phyloP scores from a whole-genome alignment of 2,888 invertebrate species.

The Cosmopolites sordidus region DNA sequence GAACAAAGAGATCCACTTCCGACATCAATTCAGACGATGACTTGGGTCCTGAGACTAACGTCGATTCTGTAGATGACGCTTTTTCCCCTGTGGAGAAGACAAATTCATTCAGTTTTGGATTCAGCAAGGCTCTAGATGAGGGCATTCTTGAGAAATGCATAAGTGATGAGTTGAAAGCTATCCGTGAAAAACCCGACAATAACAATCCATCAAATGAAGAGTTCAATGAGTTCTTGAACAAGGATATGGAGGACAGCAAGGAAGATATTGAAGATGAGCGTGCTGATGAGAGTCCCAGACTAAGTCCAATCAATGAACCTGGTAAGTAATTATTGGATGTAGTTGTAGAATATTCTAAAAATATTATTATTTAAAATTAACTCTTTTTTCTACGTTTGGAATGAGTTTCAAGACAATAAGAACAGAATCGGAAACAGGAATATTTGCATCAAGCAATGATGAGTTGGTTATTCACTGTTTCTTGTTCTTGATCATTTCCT shows the following conservation, averaged over 20 bases:
- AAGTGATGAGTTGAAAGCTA: conserved; percentile 28
- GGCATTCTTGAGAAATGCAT: conserved; percentile 28
- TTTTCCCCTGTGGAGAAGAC: conserved; percentile 42
- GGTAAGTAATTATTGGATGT: too few species aligned
- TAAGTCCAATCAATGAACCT: conserved; percentile 51
- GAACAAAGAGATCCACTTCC: conserved; percentile 33
- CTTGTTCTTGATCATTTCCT: too few species aligned
- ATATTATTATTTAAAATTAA: too few species aligned
- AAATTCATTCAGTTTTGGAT: conserved; percentile 42
- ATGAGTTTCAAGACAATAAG: too few species aligned
- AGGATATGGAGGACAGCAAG: conserved; percentile 22
- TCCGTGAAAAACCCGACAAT: conserved; percentile 32
- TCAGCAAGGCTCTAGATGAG: conserved; percentile 18
- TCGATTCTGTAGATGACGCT: conserved; percentile 59
- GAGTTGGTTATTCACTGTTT: too few species aligned
- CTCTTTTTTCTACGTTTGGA: too few species aligned
- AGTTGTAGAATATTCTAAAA: too few species aligned
- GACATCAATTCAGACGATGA: conserved; percentile 52
- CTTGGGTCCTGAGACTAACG: conserved; percentile 73
- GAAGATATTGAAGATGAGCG: conserved; percentile 28
- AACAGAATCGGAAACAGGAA: too few species aligned
- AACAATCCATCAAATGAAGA: conserved; percentile 27
- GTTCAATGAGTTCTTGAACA: conserved; percentile 38
- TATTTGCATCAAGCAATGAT: too few species aligned
- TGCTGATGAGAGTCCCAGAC: not conserved